These are phyloP conservation scores for Ditula angustiorana DNA, from an alignment of 2,888 invertebrate species.

Conservation along the genomic window DNA sequence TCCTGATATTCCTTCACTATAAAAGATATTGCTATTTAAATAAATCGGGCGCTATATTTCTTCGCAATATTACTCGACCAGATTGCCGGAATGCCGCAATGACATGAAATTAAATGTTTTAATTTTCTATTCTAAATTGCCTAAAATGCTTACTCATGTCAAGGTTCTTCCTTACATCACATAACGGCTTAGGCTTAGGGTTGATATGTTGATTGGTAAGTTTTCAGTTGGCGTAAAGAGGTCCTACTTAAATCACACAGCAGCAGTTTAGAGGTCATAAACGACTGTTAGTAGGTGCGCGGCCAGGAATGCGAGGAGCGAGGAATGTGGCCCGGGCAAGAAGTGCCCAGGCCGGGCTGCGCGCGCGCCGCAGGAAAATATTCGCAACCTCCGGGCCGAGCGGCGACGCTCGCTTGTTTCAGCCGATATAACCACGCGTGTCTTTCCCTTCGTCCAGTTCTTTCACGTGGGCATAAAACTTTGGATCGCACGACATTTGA, in stretches of 20 bases:
- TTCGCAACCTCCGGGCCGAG: slow-evolving; percentile 45
- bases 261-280: slow-evolving; percentile 36
- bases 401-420: slow-evolving; percentile 17
- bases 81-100: too few relatives aligned
- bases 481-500: too few relatives aligned
- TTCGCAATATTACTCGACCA: neutral
- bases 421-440: neutral
- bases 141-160: too few relatives aligned
- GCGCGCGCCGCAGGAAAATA: slow-evolving; percentile 48
- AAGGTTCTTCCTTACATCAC: too few relatives aligned
- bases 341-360: slow-evolving; percentile 57
- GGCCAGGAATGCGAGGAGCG: slow-evolving; percentile 67
- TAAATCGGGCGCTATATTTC: neutral
- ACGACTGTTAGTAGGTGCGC: slow-evolving; percentile 54
- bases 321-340: slow-evolving; percentile 74
- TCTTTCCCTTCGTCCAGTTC: neutral
- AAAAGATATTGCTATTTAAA: neutral
- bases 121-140: too few relatives aligned
- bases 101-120: too few relatives aligned
- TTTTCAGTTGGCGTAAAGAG: neutral
- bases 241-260: slow-evolving; percentile 11
- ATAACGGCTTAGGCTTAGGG: too few relatives aligned
- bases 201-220: too few relatives aligned
- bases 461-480: too few relatives aligned
- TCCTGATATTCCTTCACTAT: neutral